A percentile compares a stretch with the other conserved stretches of the same genome.
These are phyloP conservation scores for Myathropa florea DNA, from an alignment of 2,888 invertebrate genomes.

Conservation along the genomic window DNA sequence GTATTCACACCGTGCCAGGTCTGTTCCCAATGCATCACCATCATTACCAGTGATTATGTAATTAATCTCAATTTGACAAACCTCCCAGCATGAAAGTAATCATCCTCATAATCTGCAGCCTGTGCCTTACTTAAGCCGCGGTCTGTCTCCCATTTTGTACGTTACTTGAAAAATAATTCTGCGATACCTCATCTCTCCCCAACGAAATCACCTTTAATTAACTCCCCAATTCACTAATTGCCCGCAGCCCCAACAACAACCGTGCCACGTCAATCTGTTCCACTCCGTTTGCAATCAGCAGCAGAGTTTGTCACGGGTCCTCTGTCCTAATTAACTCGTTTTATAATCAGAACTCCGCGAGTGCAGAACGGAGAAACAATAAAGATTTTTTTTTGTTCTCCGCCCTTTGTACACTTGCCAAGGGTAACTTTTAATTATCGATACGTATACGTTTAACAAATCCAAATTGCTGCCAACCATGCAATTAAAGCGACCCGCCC, in stretches of 20 bases:
- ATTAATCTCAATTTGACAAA: not conserved
- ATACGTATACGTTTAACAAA: slow-evolving; percentile 26
- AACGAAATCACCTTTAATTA: slow-evolving; percentile 31
- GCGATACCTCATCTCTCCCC: not conserved
- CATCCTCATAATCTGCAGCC: not conserved
- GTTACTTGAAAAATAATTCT: not conserved
- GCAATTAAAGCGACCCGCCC: slow-evolving; percentile 41
- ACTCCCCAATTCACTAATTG: slow-evolving; percentile 32
- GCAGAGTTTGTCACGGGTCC: slow-evolving; percentile 15
- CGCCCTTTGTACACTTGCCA: not conserved
- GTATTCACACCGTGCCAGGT: not conserved
- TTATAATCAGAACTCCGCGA: slow-evolving; percentile 36
- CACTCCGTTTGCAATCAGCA: slow-evolving; percentile 33
- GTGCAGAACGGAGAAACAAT: slow-evolving; percentile 10
- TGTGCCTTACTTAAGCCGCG: not conserved
- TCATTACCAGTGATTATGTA: not conserved
- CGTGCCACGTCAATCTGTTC: slow-evolving; percentile 31
- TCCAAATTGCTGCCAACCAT: slow-evolving; percentile 34
- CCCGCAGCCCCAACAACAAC: slow-evolving; percentile 13
- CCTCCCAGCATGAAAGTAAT: not conserved
- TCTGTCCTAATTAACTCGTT: slow-evolving; percentile 39
- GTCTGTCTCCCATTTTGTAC: not conserved
- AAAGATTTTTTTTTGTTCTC: slow-evolving; percentile 19
- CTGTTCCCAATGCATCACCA: not conserved
- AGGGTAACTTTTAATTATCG: slow-evolving; percentile 53